These are phyloP conservation scores for Clytia hemisphaerica DNA, from an alignment of 30 jellyfish, hydroid and myxozoan species.

Conservation along the genomic window DNA sequence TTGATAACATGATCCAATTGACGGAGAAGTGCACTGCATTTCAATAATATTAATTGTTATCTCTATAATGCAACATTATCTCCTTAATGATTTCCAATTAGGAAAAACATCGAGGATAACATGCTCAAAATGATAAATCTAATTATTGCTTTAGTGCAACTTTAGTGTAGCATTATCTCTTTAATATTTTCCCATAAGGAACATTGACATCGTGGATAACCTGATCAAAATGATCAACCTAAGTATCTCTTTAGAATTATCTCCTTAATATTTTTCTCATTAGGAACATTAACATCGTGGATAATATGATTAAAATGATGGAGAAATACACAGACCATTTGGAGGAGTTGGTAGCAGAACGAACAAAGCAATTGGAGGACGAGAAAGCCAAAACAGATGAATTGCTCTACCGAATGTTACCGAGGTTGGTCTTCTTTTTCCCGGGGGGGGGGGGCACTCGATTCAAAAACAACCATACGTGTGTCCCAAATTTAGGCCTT, in stretches of 20 bases:
- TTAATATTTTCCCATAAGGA: background rate
- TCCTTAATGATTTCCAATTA: too few species aligned
- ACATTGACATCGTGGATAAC: background rate
- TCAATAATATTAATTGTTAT: too few species aligned
- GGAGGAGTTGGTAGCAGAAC: conserved; percentile 76
- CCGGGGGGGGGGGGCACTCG: too few species aligned
- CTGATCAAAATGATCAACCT: too few species aligned
- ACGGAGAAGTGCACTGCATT: too few species aligned
- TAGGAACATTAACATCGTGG: conserved; percentile 75
- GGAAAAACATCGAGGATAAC: too few species aligned
- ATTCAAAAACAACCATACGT: too few species aligned
- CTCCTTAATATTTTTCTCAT: too few species aligned
- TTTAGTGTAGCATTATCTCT: background rate
- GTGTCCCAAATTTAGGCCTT: too few species aligned
- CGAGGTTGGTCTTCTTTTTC: conserved; percentile 28
- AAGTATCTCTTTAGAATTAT: background rate
- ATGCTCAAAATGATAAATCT: background rate
- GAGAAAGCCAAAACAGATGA: conserved; percentile 75
- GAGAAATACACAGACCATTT: conserved; percentile 79
- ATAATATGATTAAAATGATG: conserved; percentile 84
- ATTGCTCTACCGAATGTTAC: conserved; percentile 77
- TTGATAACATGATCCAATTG: too few species aligned
- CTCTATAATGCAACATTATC: too few species aligned
- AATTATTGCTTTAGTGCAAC: background rate
- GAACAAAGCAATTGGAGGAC: conserved; percentile 79